phyloP scores from a whole-genome alignment of 2,113 vertebrate species.

The Bufo gargarizans region DNA sequence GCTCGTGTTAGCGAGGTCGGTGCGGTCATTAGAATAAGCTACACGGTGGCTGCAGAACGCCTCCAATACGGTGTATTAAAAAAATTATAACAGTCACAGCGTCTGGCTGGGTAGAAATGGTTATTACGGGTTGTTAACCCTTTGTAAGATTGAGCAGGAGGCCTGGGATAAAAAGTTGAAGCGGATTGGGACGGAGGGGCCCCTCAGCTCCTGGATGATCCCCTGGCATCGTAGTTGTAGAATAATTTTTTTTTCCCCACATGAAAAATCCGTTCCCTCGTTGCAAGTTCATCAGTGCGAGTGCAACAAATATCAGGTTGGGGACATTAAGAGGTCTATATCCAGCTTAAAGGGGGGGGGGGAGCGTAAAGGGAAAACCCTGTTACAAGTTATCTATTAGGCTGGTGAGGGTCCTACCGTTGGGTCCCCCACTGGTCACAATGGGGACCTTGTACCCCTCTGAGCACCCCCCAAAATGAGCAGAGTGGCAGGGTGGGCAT shows the following conservation, averaged over 20 bases:
- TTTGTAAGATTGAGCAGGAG: neutral
- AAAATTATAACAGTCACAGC: neutral
- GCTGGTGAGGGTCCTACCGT: too few relatives aligned
- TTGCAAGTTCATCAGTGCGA: too few relatives aligned
- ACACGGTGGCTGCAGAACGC: constrained; percentile 14
- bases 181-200: neutral
- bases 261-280: too few relatives aligned
- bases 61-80: neutral
- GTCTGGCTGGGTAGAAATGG: neutral
- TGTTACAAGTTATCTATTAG: too few relatives aligned
- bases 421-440: too few relatives aligned
- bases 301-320: too few relatives aligned
- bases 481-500: too few relatives aligned
- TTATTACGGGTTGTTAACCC: neutral
- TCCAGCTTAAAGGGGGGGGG: neutral
- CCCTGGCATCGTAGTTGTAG: neutral
- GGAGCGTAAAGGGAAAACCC: too few relatives aligned
- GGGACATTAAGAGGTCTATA: neutral
- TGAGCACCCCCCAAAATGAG: too few relatives aligned
- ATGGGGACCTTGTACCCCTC: too few relatives aligned
- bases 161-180: neutral
- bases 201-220: neutral
- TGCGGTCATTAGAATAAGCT: constrained; percentile 42
- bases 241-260: neutral
- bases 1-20: constrained; percentile 46